Base-by-base conservation (phyloP, 2,113 vertebrate species). In the Oryzias curvinotus region DNA sequence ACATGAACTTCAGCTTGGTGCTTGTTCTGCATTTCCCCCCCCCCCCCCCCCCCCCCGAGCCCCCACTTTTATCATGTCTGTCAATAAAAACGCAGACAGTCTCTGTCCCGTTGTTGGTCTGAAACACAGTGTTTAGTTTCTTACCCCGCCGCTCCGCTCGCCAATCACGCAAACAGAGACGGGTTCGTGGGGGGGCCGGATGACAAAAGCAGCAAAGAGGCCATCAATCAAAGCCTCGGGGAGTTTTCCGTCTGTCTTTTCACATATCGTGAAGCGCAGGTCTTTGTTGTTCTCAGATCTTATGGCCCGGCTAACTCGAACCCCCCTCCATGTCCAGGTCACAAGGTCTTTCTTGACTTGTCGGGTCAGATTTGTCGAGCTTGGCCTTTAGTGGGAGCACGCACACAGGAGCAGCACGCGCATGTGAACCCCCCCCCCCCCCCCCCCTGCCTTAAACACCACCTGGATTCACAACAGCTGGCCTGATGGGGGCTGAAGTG, bases 401-500 rank as follows among this genome's bases (percentile, higher is more conserved):
- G 51, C 41, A 1, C 55, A 41, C 28, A 25, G 14, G 42, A 23
- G 21, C 47, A 61, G 17, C 30, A 23, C 52, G 43, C 52, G 36
- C 10, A 36, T 36, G 36, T 36, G 36, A 36, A 36, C 36, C 36
- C 10, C 30, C 36, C 8, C 36, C 2, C 30, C 30, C 7, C 30
- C 8, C 2, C 2, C 51, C 69, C 62, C 59, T 14, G 4, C 68
- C 71, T 84, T 61, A 66, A 66, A 73, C 58, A 78, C 65, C 78
- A 85, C 75, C 78, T 77, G 76, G 70, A 84, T 78, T 30, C 57
- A 36, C 49, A 78, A 87, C 88, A 73, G 72, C 73, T 66, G 71
- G 64, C 53, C 59, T 82, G 82, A 85, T 80, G 71, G 78, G 79
- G 71, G 61, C 67, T 74, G 78, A 84, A 70, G 68, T 83, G 85